Conservation (phyloP, 2,888 invertebrate genomes). For the Cosmopolites sordidus region DNA sequence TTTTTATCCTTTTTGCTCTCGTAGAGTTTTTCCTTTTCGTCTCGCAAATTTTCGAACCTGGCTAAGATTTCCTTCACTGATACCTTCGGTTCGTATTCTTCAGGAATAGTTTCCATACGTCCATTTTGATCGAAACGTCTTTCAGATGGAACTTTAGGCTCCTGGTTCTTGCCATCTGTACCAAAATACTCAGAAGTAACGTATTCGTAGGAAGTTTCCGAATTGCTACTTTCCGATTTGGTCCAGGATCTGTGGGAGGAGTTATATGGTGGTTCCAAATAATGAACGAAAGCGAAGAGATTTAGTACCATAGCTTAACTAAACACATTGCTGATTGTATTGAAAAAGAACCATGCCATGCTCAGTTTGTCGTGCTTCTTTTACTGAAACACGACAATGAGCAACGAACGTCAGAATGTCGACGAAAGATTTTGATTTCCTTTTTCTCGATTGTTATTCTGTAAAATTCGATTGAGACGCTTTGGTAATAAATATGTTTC, state of each 20-base stretch:
- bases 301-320: conserved; percentile 18
- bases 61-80: conserved; percentile 80
- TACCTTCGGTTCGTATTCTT: conserved; percentile 77
- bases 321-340: too few relatives aligned
- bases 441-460: neutral
- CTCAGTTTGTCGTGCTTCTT: too few relatives aligned
- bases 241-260: conserved; percentile 32
- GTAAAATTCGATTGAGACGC: neutral
- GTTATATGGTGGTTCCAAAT: neutral
- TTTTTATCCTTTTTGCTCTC: conserved; percentile 19
- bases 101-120: conserved; percentile 77
- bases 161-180: conserved; percentile 21
- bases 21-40: conserved; percentile 45
- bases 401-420: too few relatives aligned
- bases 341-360: too few relatives aligned
- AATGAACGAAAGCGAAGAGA: conserved; percentile 4
- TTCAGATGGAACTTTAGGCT: conserved; percentile 32
- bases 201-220: conserved; percentile 39
- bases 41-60: conserved; percentile 62
- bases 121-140: conserved; percentile 29
- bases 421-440: neutral
- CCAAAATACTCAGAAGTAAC: conserved; percentile 28
- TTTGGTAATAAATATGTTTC: neutral
- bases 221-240: conserved; percentile 34
- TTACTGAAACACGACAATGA: too few relatives aligned